Base-by-base conservation (phyloP, 2,888 invertebrate genomes). In the Aspidapion aeneum region DNA sequence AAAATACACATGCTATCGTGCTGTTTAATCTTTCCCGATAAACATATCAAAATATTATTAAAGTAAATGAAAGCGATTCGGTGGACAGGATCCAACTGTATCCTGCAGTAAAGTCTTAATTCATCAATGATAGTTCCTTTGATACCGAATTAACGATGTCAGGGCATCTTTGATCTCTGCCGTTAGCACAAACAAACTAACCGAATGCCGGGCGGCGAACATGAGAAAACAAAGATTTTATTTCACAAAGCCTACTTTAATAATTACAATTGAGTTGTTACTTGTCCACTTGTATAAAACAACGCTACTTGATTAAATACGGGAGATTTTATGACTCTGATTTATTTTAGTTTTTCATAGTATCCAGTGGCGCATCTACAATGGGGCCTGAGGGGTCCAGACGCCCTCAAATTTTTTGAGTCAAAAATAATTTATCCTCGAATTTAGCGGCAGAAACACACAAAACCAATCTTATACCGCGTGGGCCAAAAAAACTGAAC, bases 51-150 rank as follows among this genome's bases (percentile, higher is more conserved):
- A 78, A 78, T 78, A 78, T 78, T 77, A 76, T 78, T 74, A 72
- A 76, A 75, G 74, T 74, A 76, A 77, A 77, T 75, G 74, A 74
- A 74, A 74, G 70, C 68, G 65, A 64, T 69, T 59, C 61, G 57
- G 69, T 71, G 74, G 79, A 78, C 74, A 74, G 70, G 76, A 74
- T 75, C 77, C 79, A 79, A 79, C 79, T 79, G 79, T 78, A 78
- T 79, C 77, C 78, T 77, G 77, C 72, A 73, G 74, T 77, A 75
- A 77, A 77, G 77, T 77, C 77, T 77, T 77, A 76, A 78, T 79
- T 78, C 78, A 78, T 77, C 77, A 76, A 77, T 77, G 77, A 78
- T 78, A 76, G 78, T 78, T 78, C 77, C 78, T 79, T 80, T 80
- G 78, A 78, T 78, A 76, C 76, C 69, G 76, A 75, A 79, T 79